Evolutionary conservation across 2,888 invertebrate genomes (phyloP).

Genomic region (Sinodicranocentrus sp.): DNA sequence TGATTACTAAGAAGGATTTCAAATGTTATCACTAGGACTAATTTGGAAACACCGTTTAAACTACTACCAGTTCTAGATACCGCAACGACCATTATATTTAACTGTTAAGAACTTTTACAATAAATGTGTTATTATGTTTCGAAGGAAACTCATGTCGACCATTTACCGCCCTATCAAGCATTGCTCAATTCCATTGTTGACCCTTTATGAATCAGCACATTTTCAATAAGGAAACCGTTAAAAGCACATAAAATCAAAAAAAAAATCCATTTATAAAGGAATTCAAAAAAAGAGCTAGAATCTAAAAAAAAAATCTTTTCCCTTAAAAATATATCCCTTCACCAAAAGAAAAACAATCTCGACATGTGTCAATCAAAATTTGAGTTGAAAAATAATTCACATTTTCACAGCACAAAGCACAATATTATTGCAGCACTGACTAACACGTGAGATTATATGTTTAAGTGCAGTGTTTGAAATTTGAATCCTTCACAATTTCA

Average conservation of each 20-base stretch:
- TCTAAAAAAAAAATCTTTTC: not conserved
- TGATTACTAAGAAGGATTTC: not conserved
- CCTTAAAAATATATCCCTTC: not conserved
- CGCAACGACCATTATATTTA: no score
- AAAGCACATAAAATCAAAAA: not conserved
- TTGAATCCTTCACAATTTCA: not conserved
- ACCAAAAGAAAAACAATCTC: not conserved
- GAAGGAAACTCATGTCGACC: slow-evolving; percentile 1
- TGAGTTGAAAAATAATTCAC: not conserved
- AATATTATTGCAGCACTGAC: not conserved
- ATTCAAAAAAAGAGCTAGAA: not conserved
- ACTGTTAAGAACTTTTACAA: not conserved
- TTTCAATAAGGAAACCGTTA: no score
- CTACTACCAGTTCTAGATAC: no score
- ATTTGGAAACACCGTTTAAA: no score
- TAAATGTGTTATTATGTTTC: slow-evolving; percentile 1
- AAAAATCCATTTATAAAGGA: not conserved
- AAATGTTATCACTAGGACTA: not conserved
- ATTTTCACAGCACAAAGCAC: not conserved
- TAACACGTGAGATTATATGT: not conserved
- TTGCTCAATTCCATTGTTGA: slow-evolving; percentile 31
- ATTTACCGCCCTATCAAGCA: slow-evolving; percentile 28
- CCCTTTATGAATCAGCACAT: slow-evolving; percentile 7
- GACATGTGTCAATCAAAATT: no score
- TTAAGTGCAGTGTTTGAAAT: not conserved